Conservation (phyloP, 1,140 invertebrate species). For the Aporrectodea caliginosa region DNA sequence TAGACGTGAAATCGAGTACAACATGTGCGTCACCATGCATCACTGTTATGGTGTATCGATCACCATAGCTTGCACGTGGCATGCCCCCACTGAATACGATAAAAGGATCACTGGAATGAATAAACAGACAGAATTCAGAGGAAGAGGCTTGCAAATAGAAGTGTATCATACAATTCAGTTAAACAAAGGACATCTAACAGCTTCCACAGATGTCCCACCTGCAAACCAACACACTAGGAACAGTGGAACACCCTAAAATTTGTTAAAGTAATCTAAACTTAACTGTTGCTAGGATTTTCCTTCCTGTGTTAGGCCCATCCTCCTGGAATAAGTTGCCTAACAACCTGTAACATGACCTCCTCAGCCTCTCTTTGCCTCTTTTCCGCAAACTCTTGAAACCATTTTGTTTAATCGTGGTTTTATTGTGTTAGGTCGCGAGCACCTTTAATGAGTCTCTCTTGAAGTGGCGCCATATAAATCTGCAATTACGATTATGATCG, state of each 20-base stretch:
- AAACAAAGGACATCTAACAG: background rate
- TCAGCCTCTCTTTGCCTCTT: too few species aligned
- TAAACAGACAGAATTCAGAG: background rate
- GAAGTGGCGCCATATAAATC: too few species aligned
- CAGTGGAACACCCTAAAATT: background rate
- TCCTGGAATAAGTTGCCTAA: too few species aligned
- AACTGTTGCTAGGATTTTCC: background rate
- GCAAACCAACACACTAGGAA: too few species aligned
- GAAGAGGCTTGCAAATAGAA: background rate
- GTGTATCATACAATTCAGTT: background rate
- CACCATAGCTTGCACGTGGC: conserved; percentile 85
- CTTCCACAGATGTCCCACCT: background rate
- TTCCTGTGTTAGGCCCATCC: too few species aligned
- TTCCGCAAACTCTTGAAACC: too few species aligned
- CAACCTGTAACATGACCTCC: too few species aligned
- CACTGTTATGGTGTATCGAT: conserved; percentile 71
- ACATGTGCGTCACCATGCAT: conserved; percentile 67
- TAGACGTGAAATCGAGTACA: conserved; percentile 90
- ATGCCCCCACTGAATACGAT: conserved; percentile 80
- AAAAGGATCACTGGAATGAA: conserved; percentile 51
- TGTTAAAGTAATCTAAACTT: background rate
- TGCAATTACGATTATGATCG: background rate
- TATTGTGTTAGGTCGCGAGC: too few species aligned
- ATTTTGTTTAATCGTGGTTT: too few species aligned
- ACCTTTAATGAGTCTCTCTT: too few species aligned